Conservation (phyloP, 2,113 vertebrate species). For the Melanotaenia duboulayi region DNA sequence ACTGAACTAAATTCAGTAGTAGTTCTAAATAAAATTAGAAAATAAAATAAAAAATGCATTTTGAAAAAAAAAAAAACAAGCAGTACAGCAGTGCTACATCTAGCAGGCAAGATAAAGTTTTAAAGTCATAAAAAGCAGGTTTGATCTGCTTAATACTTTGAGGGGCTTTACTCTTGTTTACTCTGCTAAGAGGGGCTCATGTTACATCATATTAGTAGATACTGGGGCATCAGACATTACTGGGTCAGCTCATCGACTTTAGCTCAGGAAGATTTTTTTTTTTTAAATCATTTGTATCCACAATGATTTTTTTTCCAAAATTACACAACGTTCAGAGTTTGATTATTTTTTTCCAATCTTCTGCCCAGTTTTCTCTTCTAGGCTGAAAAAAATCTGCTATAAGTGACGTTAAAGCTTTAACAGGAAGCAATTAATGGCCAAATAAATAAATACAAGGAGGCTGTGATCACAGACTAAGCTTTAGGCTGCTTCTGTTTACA, state of each 20-base stretch:
- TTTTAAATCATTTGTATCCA: background rate
- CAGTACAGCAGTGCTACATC: too few species aligned
- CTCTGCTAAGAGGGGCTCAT: background rate
- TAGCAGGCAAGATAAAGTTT: too few species aligned
- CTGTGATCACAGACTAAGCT: background rate
- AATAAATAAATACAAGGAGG: background rate
- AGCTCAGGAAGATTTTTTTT: background rate
- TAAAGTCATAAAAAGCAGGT: background rate
- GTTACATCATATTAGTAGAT: background rate
- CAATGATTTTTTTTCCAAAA: background rate
- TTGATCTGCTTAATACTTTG: background rate
- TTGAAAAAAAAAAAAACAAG: too few species aligned
- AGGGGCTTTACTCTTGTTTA: background rate
- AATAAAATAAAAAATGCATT: too few species aligned
- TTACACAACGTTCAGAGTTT: background rate
- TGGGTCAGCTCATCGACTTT: background rate
- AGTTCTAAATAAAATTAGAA: too few species aligned
- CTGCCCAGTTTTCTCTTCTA: background rate
- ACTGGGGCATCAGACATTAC: background rate
- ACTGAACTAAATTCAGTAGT: too few species aligned
- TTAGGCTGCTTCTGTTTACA: constrained; percentile 30
- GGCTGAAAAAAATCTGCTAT: background rate
- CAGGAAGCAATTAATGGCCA: constrained; percentile 3
- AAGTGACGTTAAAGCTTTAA: background rate
- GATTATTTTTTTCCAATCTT: background rate